Base-by-base conservation (phyloP, 1,140 invertebrate genomes). In the Formica selysi region DNA sequence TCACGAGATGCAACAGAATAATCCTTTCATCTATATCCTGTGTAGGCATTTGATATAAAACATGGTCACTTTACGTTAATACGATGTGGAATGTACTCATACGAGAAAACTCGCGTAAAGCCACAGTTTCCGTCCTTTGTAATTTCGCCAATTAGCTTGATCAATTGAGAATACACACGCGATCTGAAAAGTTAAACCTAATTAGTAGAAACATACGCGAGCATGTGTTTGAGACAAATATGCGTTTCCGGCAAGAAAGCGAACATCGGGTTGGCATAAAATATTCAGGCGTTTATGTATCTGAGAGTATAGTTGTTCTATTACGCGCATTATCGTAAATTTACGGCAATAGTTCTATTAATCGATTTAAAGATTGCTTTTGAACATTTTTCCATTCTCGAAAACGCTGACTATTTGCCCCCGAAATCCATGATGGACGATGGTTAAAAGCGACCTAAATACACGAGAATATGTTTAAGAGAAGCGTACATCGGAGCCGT, bases 391-490 rank as follows among this genome's bases (percentile, higher is more conserved):
- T 13, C 8, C 19, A 3, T 8, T 61, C 51, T 71, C 19, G 16
- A 54, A 32, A 70, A 32, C 6, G 22, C 4, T 1, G 13, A 38
- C 32, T 36, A 67, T 80, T 57, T 32, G 48, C 16, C n/a, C 16
- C 13, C 8, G 44, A 54, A 51, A 67, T 51, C 13, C 73, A 11
- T 13, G 36, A 59, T 36, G 65, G 22, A 26, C 51, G 51, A 16
- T 22, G 36, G 54, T 83, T 83, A 83, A 61, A 76, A 51, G 54
- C 59, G 68, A 61, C 68, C 67, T 74, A 74, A 88, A 76, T 74
- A 81, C 29, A 76, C 70, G 38, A 10, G 85, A 83, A 64, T 85
- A 83, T 89, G 87, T 87, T 87, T 87, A 76, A 83, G 51, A 78
- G 78, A 70, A 68, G 74, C 78, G 73, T 51, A 83, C 86, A 70